phyloP scores from a whole-genome alignment of 2,113 vertebrate species.

The Myiagra hebetior region DNA sequence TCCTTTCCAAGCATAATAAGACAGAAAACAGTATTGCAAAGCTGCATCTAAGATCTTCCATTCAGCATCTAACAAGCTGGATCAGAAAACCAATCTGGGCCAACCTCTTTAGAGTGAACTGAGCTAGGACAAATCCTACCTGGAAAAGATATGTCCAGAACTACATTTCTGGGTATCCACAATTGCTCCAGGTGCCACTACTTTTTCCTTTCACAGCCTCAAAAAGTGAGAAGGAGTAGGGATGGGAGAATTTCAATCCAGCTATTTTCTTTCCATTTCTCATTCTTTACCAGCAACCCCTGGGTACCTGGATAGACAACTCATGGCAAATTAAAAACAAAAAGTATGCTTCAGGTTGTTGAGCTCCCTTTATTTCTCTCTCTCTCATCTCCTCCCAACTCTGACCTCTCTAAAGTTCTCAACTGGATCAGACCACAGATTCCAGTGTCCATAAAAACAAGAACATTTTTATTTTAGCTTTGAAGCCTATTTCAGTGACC shows the following conservation, averaged over 20 bases:
- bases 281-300: background rate
- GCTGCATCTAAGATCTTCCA: background rate
- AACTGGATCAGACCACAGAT: slow-evolving; percentile 77
- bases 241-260: background rate
- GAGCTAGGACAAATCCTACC: background rate
- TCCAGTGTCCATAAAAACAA: slow-evolving; percentile 71
- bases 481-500: slow-evolving; percentile 76
- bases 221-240: background rate
- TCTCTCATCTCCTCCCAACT: background rate
- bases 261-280: background rate
- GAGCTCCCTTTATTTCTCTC: background rate
- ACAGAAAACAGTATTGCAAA: background rate
- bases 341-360: background rate
- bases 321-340: slow-evolving; percentile 70
- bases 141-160: background rate
- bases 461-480: slow-evolving; percentile 82
- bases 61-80: background rate
- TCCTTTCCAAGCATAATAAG: background rate
- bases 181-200: background rate
- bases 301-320: background rate
- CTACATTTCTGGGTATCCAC: background rate
- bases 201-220: background rate
- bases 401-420: slow-evolving; percentile 16
- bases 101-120: background rate
- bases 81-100: background rate